Conservation (phyloP, 2,113 vertebrate genomes). For the Todiramphus saurophagus region DNA sequence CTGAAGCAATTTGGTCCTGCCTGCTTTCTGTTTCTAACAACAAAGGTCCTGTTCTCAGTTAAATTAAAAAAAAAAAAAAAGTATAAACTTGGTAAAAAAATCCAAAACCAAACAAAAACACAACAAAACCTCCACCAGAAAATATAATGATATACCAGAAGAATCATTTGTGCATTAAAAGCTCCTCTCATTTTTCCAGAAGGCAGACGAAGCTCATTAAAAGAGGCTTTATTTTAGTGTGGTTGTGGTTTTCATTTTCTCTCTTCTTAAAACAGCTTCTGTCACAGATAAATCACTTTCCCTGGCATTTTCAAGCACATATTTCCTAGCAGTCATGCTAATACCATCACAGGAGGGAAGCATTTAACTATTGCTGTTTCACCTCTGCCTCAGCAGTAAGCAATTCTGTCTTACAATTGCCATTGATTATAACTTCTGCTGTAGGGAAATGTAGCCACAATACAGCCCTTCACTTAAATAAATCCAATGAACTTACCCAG, state of each 20-base stretch:
- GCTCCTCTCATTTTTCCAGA: conserved; percentile 33
- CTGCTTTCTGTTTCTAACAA: conserved; percentile 62
- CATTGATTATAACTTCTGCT: neutral
- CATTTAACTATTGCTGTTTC: conserved; percentile 36
- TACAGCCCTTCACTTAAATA: neutral
- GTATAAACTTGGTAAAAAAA: neutral
- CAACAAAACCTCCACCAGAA: conserved; percentile 19
- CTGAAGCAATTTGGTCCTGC: conserved; percentile 14
- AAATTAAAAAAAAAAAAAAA: neutral
- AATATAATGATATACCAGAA: conserved; percentile 41
- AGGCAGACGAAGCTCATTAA: conserved; percentile 58
- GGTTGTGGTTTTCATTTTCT: conserved; percentile 61
- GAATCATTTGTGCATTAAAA: conserved; percentile 29
- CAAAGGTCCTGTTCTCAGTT: conserved; percentile 33
- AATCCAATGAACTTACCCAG: neutral
- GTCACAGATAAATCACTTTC: conserved; percentile 63
- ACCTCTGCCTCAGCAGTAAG: neutral
- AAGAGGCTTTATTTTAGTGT: conserved; percentile 54
- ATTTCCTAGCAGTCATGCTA: conserved; percentile 52
- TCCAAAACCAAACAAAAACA: neutral
- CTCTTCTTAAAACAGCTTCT: conserved; percentile 43
- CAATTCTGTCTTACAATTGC: neutral
- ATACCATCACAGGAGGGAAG: conserved; percentile 36
- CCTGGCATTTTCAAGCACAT: conserved; percentile 36
- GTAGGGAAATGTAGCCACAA: neutral